Base-by-base conservation (phyloP, 2,888 invertebrate genomes). In the Synergus japonicus region DNA sequence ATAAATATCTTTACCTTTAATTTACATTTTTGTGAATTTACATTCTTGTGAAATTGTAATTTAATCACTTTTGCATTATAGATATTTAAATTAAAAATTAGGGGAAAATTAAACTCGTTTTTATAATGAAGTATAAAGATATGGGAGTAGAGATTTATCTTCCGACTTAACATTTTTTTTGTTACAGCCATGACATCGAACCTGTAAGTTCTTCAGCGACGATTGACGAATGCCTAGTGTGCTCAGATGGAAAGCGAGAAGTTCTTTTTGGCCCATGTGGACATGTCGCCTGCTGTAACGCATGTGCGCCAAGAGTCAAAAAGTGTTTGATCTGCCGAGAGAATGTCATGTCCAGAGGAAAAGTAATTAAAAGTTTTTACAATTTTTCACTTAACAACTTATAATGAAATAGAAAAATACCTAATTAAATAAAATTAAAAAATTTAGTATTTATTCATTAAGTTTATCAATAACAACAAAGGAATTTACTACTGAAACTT, bases 311-410 rank as follows among this genome's bases (percentile, higher is more conserved):
- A 0, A 93, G 97, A 58, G 98, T 99, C 85, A 98, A 98, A 93
- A 98, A 98, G 93, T 99, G 98, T 92, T 95, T 99, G 82, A 94
- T 98, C 83, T 99, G 99, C 90, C 96, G 98, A 81, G 97, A 97
- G 87, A 95, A 95, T 76, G 97, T 98, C 79, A 93, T 94, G 81
- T 95, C 95, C 0, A 94, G 98, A 84, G 95, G 96, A 85, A 97
- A 97, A 94, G 96, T 96, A 92, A 88, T 84, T 41, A 76, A 76
- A 37, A 79, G 80, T 60, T 63, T 69, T 43, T 44, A 76, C 76
- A 60, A 10, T 79, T 81, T 44, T 22, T 22, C n/a, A 43, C 37
- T 78, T 54, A 8, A 8, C 18, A 18, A 18, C 9, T 58, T 18
- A 18, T 4, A 18, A n/a, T 9, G 15, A 18, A 15, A 15, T n/a